Conservation (phyloP, 2,797 vertebrate genomes). For the Cirrhinus molitorella region DNA sequence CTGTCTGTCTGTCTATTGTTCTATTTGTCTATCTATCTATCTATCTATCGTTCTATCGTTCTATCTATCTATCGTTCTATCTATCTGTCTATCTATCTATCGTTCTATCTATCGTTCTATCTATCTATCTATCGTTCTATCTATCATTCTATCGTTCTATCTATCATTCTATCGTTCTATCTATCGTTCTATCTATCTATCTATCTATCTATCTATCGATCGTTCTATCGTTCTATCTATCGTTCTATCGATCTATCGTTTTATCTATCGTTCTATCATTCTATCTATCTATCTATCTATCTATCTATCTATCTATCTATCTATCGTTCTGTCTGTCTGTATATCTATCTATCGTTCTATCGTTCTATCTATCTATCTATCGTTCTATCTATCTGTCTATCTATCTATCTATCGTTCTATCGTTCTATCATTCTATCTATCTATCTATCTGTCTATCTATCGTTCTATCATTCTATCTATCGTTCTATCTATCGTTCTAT, state of each 20-base stretch:
- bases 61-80: not conserved
- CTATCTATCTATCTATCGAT: not conserved
- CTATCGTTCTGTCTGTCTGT: not conserved
- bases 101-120: not conserved
- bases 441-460: not conserved
- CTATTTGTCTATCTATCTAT: not conserved
- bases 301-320: accelerated
- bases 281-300: not conserved
- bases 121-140: no score
- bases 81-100: not conserved
- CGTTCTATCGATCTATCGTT: not conserved
- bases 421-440: not conserved
- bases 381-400: not conserved
- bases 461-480: not conserved
- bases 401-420: not conserved
- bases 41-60: not conserved
- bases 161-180: not conserved
- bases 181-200: not conserved
- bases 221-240: not conserved
- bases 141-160: accelerated
- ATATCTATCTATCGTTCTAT: not conserved
- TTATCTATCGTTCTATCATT: accelerated
- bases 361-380: not conserved
- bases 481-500: no score
- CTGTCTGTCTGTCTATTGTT: not conserved